Base-by-base conservation (phyloP, 2,113 vertebrate genomes). In the Pterocles burchelli region DNA sequence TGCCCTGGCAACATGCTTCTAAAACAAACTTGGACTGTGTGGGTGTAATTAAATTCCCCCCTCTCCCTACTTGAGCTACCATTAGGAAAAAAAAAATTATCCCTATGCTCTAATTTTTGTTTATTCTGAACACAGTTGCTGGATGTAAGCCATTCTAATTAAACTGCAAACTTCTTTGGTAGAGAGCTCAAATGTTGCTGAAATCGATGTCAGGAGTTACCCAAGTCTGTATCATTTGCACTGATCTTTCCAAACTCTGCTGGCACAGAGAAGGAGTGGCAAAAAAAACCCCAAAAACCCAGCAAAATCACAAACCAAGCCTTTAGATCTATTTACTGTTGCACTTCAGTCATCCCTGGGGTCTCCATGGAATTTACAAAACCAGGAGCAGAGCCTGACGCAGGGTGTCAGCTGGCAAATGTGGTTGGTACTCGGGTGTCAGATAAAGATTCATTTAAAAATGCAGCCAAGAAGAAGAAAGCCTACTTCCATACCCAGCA, bases 101-200 rank as follows among this genome's bases (percentile, higher is more conserved):
- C 92, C 91, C 74, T 91, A 41, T 92, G 75, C 75, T 95, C 57
- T 90, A 93, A 92, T 94, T 97, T 97, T 96, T 97, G 55, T 92
- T 96, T 96, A 92, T 94, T 95, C 95, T 96, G 96, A 97, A 94
- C 92, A 96, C 82, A 97, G 82, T 96, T 41, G 33, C 94, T 98
- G 96, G 96, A 97, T 89, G 59, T 65, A 88, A 95, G 94, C 97
- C 96, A 96, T 96, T 90, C 95, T 97, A 95, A 98, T 98, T 96
- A 97, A 97, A 96, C 92, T 85, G 85, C 72, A 87, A 95, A 82
- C 71, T 92, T 97, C 73, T 95, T 98, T 94, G 91, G 72, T 87
- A 89, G 84, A 72, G 90, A 96, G 71, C 70, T 71, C 83, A 58
- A 85, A 93, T 90, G 75, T 89, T 95, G 91, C 79, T 83, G 94